phyloP scores from a whole-genome alignment of 2,797 vertebrate species.

The Oreonectes daqikongensis region DNA sequence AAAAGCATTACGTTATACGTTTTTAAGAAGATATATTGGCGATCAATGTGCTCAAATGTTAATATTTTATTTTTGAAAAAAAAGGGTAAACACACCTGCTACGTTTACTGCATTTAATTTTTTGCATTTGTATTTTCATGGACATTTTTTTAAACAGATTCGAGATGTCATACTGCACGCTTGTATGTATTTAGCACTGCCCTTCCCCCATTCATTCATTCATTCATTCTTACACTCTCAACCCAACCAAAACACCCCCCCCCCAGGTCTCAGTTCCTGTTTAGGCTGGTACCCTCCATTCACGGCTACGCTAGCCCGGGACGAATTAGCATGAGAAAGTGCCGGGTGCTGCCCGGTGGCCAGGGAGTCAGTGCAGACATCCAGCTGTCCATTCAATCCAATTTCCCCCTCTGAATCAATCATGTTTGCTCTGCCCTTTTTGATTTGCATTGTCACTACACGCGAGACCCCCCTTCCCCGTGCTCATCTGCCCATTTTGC shows the following conservation, averaged over 20 bases:
- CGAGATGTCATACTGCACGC: not conserved
- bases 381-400: constrained; percentile 86
- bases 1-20: no score
- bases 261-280: constrained; percentile 60
- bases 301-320: constrained; percentile 75
- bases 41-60: no score
- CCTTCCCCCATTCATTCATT: constrained; percentile 33
- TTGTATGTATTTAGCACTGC: constrained; percentile 32
- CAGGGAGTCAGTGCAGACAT: constrained; percentile 80
- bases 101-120: no score
- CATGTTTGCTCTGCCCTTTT: constrained; percentile 83
- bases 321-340: constrained; percentile 96
- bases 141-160: not conserved
- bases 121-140: not conserved
- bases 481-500: constrained; percentile 44
- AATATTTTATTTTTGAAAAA: no score
- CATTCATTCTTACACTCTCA: constrained; percentile 29
- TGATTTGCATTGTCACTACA: constrained; percentile 73
- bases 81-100: no score
- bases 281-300: constrained; percentile 57
- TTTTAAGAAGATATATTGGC: no score
- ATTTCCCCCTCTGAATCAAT: constrained; percentile 90
- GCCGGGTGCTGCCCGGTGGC: constrained; percentile 80
- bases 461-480: constrained; percentile 36
- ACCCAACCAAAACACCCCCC: constrained; percentile 13